Base-by-base conservation (phyloP, 2,888 invertebrate species). In the Eupithecia subfuscata region DNA sequence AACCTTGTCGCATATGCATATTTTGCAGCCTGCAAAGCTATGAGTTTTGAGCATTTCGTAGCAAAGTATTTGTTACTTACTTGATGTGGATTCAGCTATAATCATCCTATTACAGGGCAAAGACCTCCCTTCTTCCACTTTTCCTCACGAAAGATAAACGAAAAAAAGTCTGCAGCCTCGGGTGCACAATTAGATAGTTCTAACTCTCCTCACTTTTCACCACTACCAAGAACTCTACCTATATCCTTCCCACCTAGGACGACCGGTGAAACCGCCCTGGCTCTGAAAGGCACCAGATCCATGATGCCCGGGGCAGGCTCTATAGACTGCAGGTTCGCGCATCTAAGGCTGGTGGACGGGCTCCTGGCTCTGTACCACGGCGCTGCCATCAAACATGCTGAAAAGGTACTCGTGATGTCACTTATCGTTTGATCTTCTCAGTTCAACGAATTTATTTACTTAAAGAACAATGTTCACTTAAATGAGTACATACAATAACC, bases 301-400 rank as follows among this genome's bases (percentile, higher is more conserved):
- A 85, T 91, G 90, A 94, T 95, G 95, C 94, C 95, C 0, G 94
- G 93, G 0, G 89, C 93, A 5, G 96, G 95, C 0, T 79, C 91
- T 37, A 90, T 95, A 0, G 95, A 96, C 80, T 83, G 91, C 3
- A 88, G 89, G 16, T 84, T 89, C 0, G 95, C 95, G 0, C 91
- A 96, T 64, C 88, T 96, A 70, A 95, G 96, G 73, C 90, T 97
- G 1, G 84, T 97, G 4, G 97, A 97, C 84, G 96, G 96, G 2
- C 92, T 97, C 0, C 94, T 97, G 14, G 92, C 97, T 0, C 89
- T 97, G 70, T 97, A 97, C 84, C 96, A 96, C 79, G 95, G 96
- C 9, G 95, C 96, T 40, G 97, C 96, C 1, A 96, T 96, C 82
- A 96, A 96, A 83, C 96, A 97, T 81, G 92, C 96, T 67, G 95